These are phyloP conservation scores for Musca domestica DNA, from an alignment of 1,140 invertebrate genomes.

Conservation along the genomic window DNA sequence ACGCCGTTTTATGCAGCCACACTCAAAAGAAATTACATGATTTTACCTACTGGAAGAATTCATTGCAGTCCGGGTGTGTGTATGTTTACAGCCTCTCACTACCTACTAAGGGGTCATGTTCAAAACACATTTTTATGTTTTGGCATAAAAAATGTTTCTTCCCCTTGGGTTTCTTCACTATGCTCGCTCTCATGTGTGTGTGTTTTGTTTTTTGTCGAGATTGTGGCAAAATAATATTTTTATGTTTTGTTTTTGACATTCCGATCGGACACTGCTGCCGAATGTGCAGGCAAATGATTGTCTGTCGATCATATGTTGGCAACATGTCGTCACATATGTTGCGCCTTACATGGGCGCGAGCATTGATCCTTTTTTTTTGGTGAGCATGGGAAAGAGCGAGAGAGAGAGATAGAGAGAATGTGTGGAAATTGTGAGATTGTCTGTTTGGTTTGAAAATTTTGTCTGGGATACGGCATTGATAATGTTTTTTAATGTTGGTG, in stretches of 20 bases:
- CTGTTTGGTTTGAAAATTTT: too few species aligned
- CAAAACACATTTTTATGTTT: too few species aligned
- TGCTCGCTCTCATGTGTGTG: not conserved
- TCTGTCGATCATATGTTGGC: slow-evolving; percentile 24
- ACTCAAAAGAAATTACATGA: not conserved
- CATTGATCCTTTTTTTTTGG: slow-evolving; percentile 18
- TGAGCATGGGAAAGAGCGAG: too few species aligned
- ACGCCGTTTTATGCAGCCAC: too few species aligned
- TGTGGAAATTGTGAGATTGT: too few species aligned
- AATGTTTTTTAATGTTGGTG: too few species aligned
- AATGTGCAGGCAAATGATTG: slow-evolving; percentile 2
- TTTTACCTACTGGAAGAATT: slow-evolving; percentile 48
- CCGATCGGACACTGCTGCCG: not conserved
- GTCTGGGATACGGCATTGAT: too few species aligned
- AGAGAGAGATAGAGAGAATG: too few species aligned
- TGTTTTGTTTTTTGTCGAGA: not conserved
- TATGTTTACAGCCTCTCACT: not conserved
- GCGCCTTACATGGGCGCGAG: not conserved
- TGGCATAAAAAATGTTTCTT: too few species aligned
- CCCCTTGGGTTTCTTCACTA: too few species aligned
- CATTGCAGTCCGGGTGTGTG: too few species aligned
- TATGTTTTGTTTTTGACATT: not conserved
- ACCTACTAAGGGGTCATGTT: slow-evolving; percentile 5
- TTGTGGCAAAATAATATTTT: not conserved
- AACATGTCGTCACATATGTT: slow-evolving; percentile 6